Conservation (phyloP, 2,113 vertebrate species). For the Podarcis cretensis region DNA sequence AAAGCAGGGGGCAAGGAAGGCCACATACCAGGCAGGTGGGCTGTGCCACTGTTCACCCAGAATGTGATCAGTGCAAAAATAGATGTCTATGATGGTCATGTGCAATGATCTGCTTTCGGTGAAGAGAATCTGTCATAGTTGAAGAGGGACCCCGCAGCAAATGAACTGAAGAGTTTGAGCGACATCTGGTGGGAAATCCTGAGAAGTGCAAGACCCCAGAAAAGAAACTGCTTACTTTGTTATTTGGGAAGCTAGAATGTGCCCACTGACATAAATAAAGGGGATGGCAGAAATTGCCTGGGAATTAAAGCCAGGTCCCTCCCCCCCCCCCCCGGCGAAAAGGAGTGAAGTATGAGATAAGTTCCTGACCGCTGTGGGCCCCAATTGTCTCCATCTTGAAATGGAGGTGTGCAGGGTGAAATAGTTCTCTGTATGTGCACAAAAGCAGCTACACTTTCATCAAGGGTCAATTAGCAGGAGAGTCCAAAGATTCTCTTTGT, state of each 20-base stretch:
- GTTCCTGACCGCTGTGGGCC: too few relatives aligned
- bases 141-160: background rate
- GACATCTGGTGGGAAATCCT: slow-evolving; percentile 60
- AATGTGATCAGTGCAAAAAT: background rate
- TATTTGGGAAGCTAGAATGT: background rate
- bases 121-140: background rate
- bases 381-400: background rate
- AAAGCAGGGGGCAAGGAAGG: background rate
- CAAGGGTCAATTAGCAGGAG: background rate
- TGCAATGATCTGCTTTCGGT: background rate
- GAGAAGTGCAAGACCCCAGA: slow-evolving; percentile 11
- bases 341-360: too few relatives aligned
- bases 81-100: background rate
- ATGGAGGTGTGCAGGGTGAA: too few relatives aligned
- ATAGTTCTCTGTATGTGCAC: too few relatives aligned
- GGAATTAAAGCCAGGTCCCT: background rate
- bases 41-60: background rate
- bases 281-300: background rate
- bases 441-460: background rate
- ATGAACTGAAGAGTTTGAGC: slow-evolving; percentile 14
- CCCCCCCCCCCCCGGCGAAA: too few relatives aligned
- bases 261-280: background rate
- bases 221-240: background rate
- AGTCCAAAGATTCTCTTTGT: background rate
- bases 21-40: background rate